Evolutionary conservation across 1,140 invertebrate genomes (phyloP).

Genomic region (Zaprionus tsacasi): DNA sequence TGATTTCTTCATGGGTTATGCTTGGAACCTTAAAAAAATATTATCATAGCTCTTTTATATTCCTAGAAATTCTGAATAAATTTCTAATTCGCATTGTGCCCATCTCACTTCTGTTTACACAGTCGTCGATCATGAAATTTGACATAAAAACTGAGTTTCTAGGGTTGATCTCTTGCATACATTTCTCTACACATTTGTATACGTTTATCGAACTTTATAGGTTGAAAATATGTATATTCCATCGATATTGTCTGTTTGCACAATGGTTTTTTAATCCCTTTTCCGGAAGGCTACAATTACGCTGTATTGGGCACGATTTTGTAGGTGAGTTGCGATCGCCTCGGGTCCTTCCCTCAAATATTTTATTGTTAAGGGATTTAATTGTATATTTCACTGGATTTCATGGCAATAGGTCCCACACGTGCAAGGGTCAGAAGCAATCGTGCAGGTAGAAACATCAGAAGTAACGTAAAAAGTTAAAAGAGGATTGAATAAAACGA

Average conservation of each 20-base stretch:
- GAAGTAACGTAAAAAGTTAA: constrained; percentile 59
- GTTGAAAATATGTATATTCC: constrained; percentile 8
- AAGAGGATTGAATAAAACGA: constrained; percentile 70
- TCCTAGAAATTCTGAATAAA: background rate
- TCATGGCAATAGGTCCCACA: constrained; percentile 62
- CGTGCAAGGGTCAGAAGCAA: constrained; percentile 69
- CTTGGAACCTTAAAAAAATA: background rate
- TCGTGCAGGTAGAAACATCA: constrained; percentile 59
- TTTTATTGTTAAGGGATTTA: constrained; percentile 27
- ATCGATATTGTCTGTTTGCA: constrained; percentile 7
- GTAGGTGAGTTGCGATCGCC: constrained; percentile 46
- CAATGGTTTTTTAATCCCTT: constrained; percentile 66
- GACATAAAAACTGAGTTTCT: background rate
- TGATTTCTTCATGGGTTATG: background rate
- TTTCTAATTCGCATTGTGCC: background rate
- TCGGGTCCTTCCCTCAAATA: constrained; percentile 33
- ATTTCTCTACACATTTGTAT: constrained; percentile 1
- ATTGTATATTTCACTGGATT: constrained; percentile 69
- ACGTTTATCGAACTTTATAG: constrained; percentile 1
- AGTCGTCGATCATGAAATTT: constrained; percentile 3
- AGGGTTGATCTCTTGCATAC: background rate
- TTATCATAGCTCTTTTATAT: background rate
- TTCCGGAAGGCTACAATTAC: constrained; percentile 76
- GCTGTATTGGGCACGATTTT: constrained; percentile 57
- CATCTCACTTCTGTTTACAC: background rate